Base-by-base conservation (phyloP, 37 sponge, comb jelly and placozoan species). In the Spongilla lacustris region DNA sequence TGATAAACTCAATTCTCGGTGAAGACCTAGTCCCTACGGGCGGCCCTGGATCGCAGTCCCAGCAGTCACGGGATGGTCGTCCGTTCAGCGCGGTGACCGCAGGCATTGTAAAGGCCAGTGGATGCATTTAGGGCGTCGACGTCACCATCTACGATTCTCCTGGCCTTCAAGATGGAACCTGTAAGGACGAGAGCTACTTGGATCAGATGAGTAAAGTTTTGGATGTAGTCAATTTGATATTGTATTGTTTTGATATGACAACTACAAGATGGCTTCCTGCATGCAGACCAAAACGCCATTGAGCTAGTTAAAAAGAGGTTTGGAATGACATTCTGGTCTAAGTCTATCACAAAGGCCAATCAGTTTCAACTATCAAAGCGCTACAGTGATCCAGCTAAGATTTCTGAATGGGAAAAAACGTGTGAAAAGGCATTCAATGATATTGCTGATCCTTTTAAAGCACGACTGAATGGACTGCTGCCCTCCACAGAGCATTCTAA, bases 161-260 rank as follows among this genome's bases (percentile, higher is more conserved):
- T 66, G 80, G 80, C 26, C 68, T 80, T 67, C 80, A 80, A 80
- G 80, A 80, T 66, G 67, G 80, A 8, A 50, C 67, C 22, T 31
- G 13, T 12, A 36, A 80, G 1, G 80, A 80, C 26, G 80, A 46
- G 32, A 80, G 32, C 21, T 67, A 80, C 66, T 33, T 80, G 27
- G 34, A 67, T 2, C 72, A 82, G 23, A 82, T 82, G 72, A 36
- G 70, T 2, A 28, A 71, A 14, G 70, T 71, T 23, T 82, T 71
- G 14, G 22, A 69, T 17, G 72, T 70, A 71, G 82, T 69, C 5
- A 4, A 70, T 82, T 37, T 82, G 19, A 24, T 30, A 28, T 24
- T 82, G 35, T 82, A 82, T 28, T 82, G 82, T 72, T n/a, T 82
- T 71, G 73, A 82, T 2, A 71, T 82, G 73, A 82, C 71, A 3